Percentiles rank a stretch among this genome's conserved stretches.
These are phyloP conservation scores for Semnornis frantzii DNA, from an alignment of 2,113 vertebrate genomes.

Conservation along the genomic window DNA sequence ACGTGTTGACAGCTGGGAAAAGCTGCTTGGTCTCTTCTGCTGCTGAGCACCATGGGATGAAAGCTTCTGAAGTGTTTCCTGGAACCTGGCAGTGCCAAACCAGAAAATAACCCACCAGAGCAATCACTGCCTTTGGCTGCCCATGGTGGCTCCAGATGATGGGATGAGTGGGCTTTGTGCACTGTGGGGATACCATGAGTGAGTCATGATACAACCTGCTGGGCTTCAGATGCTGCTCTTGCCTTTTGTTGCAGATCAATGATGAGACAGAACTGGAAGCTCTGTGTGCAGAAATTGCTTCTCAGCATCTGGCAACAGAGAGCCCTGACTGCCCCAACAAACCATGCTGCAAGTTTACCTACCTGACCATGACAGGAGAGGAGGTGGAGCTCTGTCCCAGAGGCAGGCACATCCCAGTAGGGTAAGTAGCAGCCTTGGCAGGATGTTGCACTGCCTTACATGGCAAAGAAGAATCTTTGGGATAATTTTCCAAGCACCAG, in stretches of 20 bases:
- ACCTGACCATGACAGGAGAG: constrained; percentile 90
- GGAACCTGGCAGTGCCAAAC: neutral
- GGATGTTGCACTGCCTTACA: accelerated
- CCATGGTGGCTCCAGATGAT: accelerated
- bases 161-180: accelerated
- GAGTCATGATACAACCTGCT: accelerated
- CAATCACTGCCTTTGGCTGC: neutral
- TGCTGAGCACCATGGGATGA: neutral
- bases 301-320: constrained; percentile 89
- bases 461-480: neutral
- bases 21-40: neutral
- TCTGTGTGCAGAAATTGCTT: constrained; percentile 92
- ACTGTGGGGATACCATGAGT: accelerated
- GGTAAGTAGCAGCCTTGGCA: constrained; percentile 72
- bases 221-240: neutral
- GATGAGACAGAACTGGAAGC: constrained; percentile 92
- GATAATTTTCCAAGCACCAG: neutral
- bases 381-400: constrained; percentile 93
- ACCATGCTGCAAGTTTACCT: constrained; percentile 94
- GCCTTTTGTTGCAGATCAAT: constrained; percentile 74
- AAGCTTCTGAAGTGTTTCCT: neutral
- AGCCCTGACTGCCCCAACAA: constrained; percentile 92
- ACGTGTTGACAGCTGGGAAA: neutral
- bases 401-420: constrained; percentile 87
- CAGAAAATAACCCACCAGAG: neutral